A percentile compares a stretch with the other conserved stretches of the same genome.
These are phyloP conservation scores for Yponomeuta malinellus DNA, from an alignment of 2,888 invertebrate species.

Conservation along the genomic window DNA sequence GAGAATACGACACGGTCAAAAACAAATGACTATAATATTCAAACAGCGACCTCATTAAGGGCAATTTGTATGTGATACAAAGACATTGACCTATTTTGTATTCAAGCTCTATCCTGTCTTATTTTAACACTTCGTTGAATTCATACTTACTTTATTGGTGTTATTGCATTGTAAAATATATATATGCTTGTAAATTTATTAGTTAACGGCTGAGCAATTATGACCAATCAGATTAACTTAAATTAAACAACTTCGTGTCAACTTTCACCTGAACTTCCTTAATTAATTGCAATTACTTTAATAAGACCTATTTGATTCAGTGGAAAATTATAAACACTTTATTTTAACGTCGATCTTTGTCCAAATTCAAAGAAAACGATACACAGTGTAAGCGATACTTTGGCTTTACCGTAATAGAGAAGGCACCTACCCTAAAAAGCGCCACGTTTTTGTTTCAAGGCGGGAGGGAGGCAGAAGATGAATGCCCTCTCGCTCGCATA, in stretches of 20 bases:
- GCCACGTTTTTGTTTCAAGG: no score
- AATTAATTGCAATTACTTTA: no score
- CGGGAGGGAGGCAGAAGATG: no score
- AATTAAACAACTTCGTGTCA: not conserved
- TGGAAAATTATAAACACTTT: no score
- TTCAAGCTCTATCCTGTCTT: not conserved
- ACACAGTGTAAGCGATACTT: no score
- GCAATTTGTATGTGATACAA: slow-evolving; percentile 4
- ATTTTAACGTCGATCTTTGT: no score
- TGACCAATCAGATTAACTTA: not conserved
- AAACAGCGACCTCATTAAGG: not conserved
- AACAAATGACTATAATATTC: slow-evolving; percentile 4
- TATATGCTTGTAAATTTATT: slow-evolving; percentile 3
- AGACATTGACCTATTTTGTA: slow-evolving; percentile 10
- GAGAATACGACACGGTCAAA: not conserved
- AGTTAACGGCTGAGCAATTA: not conserved
- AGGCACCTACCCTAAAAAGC: no score
- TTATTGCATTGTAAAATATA: not conserved
- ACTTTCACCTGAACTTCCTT: not conserved
- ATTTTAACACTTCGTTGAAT: not conserved
- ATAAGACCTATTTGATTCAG: no score
- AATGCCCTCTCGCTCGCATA: no score
- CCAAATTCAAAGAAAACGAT: no score
- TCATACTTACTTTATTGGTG: not conserved
- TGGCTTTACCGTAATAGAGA: no score